Conservation (phyloP, 2,888 invertebrate species). For the Abrostola triplasia region DNA sequence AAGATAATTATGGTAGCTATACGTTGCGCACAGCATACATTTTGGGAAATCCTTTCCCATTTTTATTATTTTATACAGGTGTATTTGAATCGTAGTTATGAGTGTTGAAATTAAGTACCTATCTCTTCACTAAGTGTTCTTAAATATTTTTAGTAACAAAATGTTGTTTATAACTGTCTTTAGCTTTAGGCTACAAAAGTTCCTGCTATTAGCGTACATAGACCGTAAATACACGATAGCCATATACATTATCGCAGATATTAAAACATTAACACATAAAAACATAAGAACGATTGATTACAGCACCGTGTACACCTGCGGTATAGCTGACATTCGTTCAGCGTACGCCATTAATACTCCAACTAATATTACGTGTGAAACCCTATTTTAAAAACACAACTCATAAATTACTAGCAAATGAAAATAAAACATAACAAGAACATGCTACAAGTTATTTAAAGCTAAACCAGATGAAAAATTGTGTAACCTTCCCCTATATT, state of each 20-base stretch:
- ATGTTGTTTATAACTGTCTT: too few species aligned
- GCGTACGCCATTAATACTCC: conserved; percentile 35
- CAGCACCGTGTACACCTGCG: conserved; percentile 39
- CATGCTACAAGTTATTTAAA: conserved; percentile 74
- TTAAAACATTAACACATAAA: conserved; percentile 46
- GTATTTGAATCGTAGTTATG: too few species aligned
- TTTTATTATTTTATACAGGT: too few species aligned
- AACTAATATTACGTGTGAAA: conserved; percentile 40
- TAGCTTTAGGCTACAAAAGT: not conserved
- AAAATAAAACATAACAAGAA: conserved; percentile 48
- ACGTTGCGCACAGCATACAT: too few species aligned
- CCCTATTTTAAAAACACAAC: conserved; percentile 44
- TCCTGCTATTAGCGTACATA: not conserved
- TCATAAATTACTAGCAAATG: conserved; percentile 40
- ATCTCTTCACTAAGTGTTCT: too few species aligned
- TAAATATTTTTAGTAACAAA: too few species aligned
- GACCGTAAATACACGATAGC: conserved; percentile 10
- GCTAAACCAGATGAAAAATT: conserved; percentile 81
- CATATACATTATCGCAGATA: conserved; percentile 32
- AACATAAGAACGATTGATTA: conserved; percentile 41
- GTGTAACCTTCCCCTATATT: conserved; percentile 79
- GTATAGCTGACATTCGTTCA: conserved; percentile 35
- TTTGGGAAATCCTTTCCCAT: too few species aligned
- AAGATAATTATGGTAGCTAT: too few species aligned
- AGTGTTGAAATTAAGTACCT: too few species aligned